Evolutionary conservation across 2,888 invertebrate species (phyloP), one percentile per base, ranked within the genome.

Genomic region (Lottia scabra): DNA sequence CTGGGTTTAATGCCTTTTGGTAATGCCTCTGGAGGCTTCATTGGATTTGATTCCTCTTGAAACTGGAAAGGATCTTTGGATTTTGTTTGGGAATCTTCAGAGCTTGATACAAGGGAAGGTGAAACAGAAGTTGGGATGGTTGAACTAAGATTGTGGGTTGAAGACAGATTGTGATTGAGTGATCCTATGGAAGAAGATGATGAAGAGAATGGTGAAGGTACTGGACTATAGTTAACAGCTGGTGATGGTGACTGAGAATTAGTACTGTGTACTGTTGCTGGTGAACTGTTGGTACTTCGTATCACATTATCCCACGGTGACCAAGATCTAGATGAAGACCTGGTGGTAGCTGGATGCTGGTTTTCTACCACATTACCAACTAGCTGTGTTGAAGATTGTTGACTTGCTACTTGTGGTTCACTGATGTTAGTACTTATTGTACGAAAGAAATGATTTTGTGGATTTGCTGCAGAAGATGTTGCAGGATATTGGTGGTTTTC

Each of bases 231-330:
- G 23, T 56, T 56, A 10, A 56, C 23, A 23, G 23, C 23, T 23
- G 56, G 56, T 23, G 56, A 56, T 56, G 56, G 56, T 19, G 56
- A 23, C 23, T 56, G 56, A 12, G 56, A 56, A 23, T 19, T 23
- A 23, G 56, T 56, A 56, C 56, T 56, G 19, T 56, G 56, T n/a
- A 56, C 56, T 15, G 56, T 56, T 56, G 56, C 56, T 12, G 56
- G 56, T 12, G 56, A 56, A 56, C 23, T 56, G 56, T 56, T 56
- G 56, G 56, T 19, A 56, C 56, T 56, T 56, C 56, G 56, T 23
- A 56, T 56, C 4, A 56, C 23, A 56, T 56, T 56, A 56, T 56
- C 56, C 56, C 56, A 56, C 23, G 56, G 56, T 19, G 56, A 56
- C 56, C 56, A 56, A 13, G 56, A 56, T 19, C 56, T 56, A 1